phyloP scores from a whole-genome alignment of 2,113 vertebrate genomes.

The Agapornis roseicollis region DNA sequence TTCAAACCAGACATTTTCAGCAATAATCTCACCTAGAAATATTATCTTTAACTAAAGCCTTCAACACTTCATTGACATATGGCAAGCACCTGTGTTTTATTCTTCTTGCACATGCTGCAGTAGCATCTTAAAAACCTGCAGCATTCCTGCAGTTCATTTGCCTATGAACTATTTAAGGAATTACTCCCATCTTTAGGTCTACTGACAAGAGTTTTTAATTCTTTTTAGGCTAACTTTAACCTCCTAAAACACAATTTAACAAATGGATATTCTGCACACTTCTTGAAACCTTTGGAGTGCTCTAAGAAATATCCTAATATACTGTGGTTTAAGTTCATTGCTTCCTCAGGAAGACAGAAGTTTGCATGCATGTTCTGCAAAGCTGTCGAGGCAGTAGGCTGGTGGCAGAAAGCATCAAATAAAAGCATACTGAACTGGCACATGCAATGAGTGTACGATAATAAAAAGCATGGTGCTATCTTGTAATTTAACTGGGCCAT shows the following conservation, averaged over 20 bases:
- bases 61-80: accelerated
- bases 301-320: neutral
- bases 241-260: neutral
- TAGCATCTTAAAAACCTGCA: neutral
- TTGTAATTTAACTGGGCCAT: neutral
- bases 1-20: neutral
- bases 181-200: neutral
- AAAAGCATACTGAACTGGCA: neutral
- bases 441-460: accelerated
- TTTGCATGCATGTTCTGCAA: neutral
- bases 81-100: neutral
- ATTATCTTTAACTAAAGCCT: accelerated
- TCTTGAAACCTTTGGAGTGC: neutral
- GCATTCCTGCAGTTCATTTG: neutral
- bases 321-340: neutral
- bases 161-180: neutral
- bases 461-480: neutral
- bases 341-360: neutral
- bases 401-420: neutral
- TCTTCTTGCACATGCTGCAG: neutral
- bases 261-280: neutral
- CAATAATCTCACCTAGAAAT: neutral
- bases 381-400: neutral
- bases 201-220: neutral
- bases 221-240: neutral